Base-by-base conservation (phyloP, 1,140 invertebrate genomes). In the Leucophenga varia region DNA sequence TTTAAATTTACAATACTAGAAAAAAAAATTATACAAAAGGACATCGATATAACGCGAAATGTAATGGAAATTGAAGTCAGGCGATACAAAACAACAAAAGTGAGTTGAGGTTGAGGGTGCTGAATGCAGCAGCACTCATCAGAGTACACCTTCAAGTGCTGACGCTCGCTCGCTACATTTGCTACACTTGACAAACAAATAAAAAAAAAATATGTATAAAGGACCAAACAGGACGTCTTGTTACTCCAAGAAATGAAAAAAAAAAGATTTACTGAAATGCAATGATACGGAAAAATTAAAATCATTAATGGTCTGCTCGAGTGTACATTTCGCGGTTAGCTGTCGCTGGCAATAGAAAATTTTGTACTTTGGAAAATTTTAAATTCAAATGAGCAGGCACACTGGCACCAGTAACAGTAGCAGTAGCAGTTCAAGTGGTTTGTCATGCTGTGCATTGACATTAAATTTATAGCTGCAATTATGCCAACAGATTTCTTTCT, bases 221-320 rank as follows among this genome's bases (percentile, higher is more conserved):
- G n/a, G n/a, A n/a, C n/a, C n/a, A n/a, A n/a, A n/a, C n/a, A n/a
- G n/a, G n/a, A n/a, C n/a, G n/a, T n/a, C n/a, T n/a, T n/a, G n/a
- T n/a, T n/a, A n/a, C n/a, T n/a, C n/a, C n/a, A n/a, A n/a, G 37
- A 31, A 37, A 49, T 17, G 39, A 41, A 55, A n/a, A n/a, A n/a
- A n/a, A n/a, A n/a, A n/a, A n/a, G n/a, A n/a, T n/a, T n/a, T n/a
- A n/a, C n/a, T n/a, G n/a, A n/a, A 65, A 67, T 67, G 63, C 63
- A 67, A 67, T 67, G 63, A 67, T 67, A 67, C 63, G 63, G 63
- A 67, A 67, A 65, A 67, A 67, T 67, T 67, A 67, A 67, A 67
- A 67, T 63, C 63, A 67, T 67, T 67, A 57, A 41, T 38, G 12
- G 8, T 21, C 19, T 16, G 22, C 34, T 19, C 28, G 37, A 30